Evolutionary conservation across 2,888 invertebrate species (phyloP), one percentile per base, ranked within the genome.

Genomic region (Acronicta alni): DNA sequence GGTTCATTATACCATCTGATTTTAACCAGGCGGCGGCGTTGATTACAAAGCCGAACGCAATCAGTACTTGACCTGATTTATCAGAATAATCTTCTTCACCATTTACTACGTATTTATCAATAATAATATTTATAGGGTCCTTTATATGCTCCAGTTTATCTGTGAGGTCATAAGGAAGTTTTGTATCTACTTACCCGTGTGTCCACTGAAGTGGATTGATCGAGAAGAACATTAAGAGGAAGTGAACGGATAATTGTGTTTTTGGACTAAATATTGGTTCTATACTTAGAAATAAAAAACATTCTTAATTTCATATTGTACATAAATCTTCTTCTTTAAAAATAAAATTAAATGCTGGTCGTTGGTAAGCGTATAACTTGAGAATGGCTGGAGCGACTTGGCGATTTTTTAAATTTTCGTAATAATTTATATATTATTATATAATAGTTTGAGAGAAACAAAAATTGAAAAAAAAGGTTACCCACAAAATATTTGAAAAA

Each of bases 41-140:
- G 35, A 43, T 46, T 52, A 67, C 53, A 61, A 47, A 55, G n/a
- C 26, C 26, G 15, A 37, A 39, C 42, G 43, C 57, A 70, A 73
- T 70, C 65, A 59, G 57, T 58, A 71, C 67, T 71, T 77, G 67
- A 71, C 75, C 72, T 32, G 52, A 59, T 67, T 67, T 35, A 54
- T 62, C 64, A 23, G 57, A 64, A 67, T 57, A 67, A 63, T 55
- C 18, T 52, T 26, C 26, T 3, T 20, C 18, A 6, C 39, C 9
- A n/a, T 10, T 9, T 41, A 8, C 8, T 20, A 8, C 0, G 30
- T 35, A 18, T 46, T 72, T 43, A 23, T 42, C 6, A 37, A 26
- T 52, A 44, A 38, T 48, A 57, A 39, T 49, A 67, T 73, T 51
- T 41, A 73, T 73, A 37, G 61, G 38, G 16, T 15, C 39, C 12